These are phyloP conservation scores for Cyanocitta stelleri DNA, from an alignment of 2,113 vertebrate species.

Conservation along the genomic window DNA sequence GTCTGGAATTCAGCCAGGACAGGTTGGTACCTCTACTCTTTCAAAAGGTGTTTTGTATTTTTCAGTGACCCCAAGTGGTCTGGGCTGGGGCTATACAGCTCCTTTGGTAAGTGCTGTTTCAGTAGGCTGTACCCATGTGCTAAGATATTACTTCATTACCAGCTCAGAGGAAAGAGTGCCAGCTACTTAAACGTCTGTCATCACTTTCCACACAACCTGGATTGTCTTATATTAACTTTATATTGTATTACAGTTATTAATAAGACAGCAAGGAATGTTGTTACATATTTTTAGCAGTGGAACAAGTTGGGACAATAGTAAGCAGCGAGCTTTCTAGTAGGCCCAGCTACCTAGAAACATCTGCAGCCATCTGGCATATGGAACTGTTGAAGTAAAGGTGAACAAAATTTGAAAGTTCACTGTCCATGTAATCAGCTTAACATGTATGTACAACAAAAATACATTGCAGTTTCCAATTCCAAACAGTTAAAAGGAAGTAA, in stretches of 20 bases:
- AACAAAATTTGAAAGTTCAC: background rate
- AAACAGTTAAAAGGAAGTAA: background rate
- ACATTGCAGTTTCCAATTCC: background rate
- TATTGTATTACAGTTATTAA: slow-evolving; percentile 37
- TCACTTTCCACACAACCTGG: slow-evolving; percentile 19
- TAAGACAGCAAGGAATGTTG: slow-evolving; percentile 30
- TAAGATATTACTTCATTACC: background rate
- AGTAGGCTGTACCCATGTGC: background rate
- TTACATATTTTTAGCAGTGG: slow-evolving; percentile 26
- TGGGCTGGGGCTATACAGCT: background rate
- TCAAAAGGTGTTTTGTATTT: background rate
- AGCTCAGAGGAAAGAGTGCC: background rate
- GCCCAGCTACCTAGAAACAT: background rate
- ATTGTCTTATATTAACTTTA: slow-evolving; percentile 9
- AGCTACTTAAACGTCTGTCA: background rate
- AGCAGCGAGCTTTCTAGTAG: background rate
- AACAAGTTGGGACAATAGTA: slow-evolving; percentile 20
- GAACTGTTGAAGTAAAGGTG: background rate
- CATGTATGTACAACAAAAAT: background rate
- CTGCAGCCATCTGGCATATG: background rate
- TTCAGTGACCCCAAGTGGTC: background rate
- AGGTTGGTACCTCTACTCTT: background rate
- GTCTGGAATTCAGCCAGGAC: background rate
- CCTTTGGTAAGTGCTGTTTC: background rate
- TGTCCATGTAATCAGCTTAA: background rate